These are phyloP conservation scores for Meles meles DNA, from an alignment of 2,113 vertebrate genomes.

Conservation along the genomic window DNA sequence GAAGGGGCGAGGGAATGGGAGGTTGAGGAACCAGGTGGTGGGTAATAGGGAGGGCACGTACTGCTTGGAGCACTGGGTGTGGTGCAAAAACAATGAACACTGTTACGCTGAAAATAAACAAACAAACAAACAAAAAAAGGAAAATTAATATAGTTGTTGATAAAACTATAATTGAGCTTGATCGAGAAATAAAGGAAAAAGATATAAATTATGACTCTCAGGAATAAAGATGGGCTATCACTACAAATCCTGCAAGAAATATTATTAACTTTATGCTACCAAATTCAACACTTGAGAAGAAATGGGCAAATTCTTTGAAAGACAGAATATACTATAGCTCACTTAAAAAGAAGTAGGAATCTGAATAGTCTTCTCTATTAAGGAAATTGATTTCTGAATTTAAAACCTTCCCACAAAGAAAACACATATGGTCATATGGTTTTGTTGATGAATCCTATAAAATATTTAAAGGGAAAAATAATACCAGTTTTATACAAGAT, in stretches of 20 bases:
- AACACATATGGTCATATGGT: background rate
- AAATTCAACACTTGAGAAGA: background rate
- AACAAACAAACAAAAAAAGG: too few relatives aligned
- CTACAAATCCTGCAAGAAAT: background rate
- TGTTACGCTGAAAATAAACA: too few relatives aligned
- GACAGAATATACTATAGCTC: background rate
- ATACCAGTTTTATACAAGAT: background rate
- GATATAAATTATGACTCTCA: background rate
- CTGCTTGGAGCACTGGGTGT: too few relatives aligned
- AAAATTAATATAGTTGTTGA: background rate
- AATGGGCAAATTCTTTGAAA: background rate
- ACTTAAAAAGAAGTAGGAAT: constrained; percentile 22
- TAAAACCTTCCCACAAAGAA: background rate
- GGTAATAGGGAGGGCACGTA: too few relatives aligned
- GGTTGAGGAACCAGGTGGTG: too few relatives aligned
- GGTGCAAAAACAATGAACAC: too few relatives aligned
- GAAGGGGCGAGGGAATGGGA: too few relatives aligned
- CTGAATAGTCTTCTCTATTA: background rate
- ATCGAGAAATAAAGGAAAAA: background rate
- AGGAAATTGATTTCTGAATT: background rate
- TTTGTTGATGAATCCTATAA: background rate
- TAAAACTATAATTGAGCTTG: background rate
- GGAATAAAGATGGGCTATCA: background rate
- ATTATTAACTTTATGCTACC: background rate
- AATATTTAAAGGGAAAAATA: background rate